phyloP scores from a whole-genome alignment of 2,888 invertebrate genomes.

The Coecobrya sp. region DNA sequence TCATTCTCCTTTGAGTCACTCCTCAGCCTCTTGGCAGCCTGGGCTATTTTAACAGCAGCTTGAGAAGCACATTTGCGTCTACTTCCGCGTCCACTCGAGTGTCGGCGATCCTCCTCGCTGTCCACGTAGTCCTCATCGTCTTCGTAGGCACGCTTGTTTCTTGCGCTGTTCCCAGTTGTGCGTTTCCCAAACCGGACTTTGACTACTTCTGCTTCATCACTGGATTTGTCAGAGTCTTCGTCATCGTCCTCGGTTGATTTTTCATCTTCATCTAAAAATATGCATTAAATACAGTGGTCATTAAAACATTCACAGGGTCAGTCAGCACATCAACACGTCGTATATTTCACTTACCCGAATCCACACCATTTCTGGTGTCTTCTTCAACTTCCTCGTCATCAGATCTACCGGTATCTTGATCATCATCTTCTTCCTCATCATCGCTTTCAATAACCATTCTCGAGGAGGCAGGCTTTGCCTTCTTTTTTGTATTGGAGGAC shows the following conservation, averaged over 20 bases:
- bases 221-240: conserved; percentile 44
- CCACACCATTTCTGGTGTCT: conserved; percentile 47
- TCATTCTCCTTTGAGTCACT: conserved; percentile 87
- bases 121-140: conserved; percentile 86
- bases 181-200: conserved; percentile 69
- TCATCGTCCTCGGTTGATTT: conserved; percentile 49
- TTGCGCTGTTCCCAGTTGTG: conserved; percentile 46
- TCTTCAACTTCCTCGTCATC: conserved; percentile 53
- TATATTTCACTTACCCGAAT: conserved; percentile 63
- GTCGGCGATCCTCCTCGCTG: conserved; percentile 70
- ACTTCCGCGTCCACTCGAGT: conserved; percentile 79
- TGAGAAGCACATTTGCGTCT: conserved; percentile 87
- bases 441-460: conserved; percentile 56
- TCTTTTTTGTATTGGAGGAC: conserved; percentile 50
- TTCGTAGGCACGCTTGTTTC: conserved; percentile 80
- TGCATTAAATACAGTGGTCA: neutral
- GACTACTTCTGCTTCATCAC: conserved; percentile 62
- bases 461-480: conserved; percentile 34
- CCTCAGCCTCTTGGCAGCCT: conserved; percentile 87
- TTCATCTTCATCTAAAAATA: conserved; percentile 58
- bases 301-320: no score
- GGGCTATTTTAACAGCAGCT: conserved; percentile 87
- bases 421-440: conserved; percentile 62
- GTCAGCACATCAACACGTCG: no score
- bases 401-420: conserved; percentile 44